Evolutionary conservation across 1,140 invertebrate genomes (phyloP), one percentile per base, ranked within the genome.

Genomic region (Proales similis): DNA sequence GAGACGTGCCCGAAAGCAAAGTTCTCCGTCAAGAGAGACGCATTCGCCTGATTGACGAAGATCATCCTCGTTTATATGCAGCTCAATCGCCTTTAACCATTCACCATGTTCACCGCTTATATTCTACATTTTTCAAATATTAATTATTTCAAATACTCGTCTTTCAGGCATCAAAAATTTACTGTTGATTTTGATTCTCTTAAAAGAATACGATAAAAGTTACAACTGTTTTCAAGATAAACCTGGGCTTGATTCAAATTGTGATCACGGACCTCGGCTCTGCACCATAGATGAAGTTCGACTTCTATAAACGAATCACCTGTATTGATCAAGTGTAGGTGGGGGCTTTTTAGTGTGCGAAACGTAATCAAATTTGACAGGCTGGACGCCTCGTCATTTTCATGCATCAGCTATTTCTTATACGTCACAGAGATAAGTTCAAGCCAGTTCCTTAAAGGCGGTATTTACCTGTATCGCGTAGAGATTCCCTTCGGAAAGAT

Each of bases 191-290:
- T 20, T 53, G 38, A 19, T 20, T 0, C 20, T 38, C 42, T 53
- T 9, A 53, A 19, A 20, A 27, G 32, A 12, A 57, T 4, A 27
- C 27, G 39, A 26, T 29, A 57, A 7, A 57, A 24, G 45, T 57
- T 36, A 38, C 51, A 57, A 4, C 26, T 26, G 20, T 57, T 57
- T 57, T 57, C 51, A 24, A 26, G 4, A 42, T 57, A 42, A 3
- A 42, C 30, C 2, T 38, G 27, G n/a, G 39, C 29, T 7, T 32
- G 45, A 24, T 42, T 57, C 12, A 42, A n/a, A 53, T 53, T 57
- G 27, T 12, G 17, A 27, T 57, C 51, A 17, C 26, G 20, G 17
- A 53, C 11, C n/a, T 39, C 32, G 17, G 45, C n/a, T 36, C 45
- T 57, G 17, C 51, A 57, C 17, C 30, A 12, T 9, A 57, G 19